These are phyloP conservation scores for Tinea trinotella DNA, from an alignment of 2,888 invertebrate species.

Conservation along the genomic window DNA sequence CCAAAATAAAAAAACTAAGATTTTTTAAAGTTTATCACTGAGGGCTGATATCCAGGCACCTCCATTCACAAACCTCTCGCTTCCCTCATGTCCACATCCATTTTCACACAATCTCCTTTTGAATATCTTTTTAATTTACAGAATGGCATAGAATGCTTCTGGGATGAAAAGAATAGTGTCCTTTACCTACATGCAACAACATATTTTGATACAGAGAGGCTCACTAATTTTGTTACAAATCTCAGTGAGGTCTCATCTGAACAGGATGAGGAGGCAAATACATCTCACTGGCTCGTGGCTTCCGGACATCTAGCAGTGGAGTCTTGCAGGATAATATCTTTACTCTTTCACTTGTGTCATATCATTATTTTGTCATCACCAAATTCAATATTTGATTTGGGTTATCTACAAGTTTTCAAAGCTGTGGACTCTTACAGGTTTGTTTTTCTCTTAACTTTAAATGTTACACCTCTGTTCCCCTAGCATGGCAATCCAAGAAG, in stretches of 20 bases:
- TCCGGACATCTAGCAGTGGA: slow-evolving; percentile 59
- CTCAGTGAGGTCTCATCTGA: slow-evolving; percentile 47
- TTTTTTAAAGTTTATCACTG: too few relatives aligned
- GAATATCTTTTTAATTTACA: slow-evolving; percentile 31
- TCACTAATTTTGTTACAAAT: slow-evolving; percentile 40
- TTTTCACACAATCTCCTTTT: background rate
- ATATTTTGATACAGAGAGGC: slow-evolving; percentile 49
- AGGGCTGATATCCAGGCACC: too few relatives aligned
- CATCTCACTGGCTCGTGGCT: slow-evolving; percentile 76
- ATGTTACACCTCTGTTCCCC: too few relatives aligned
- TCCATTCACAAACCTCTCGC: too few relatives aligned
- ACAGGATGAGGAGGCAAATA: slow-evolving; percentile 55
- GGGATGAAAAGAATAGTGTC: slow-evolving; percentile 63
- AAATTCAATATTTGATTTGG: slow-evolving; percentile 80
- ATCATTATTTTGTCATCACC: slow-evolving; percentile 73
- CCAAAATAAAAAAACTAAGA: too few relatives aligned
- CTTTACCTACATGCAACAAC: slow-evolving; percentile 71
- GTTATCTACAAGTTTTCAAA: slow-evolving; percentile 85
- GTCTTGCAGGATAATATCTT: slow-evolving; percentile 78
- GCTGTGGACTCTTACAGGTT: slow-evolving; percentile 85
- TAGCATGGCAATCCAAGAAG: too few relatives aligned
- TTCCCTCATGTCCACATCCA: too few relatives aligned
- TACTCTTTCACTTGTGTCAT: slow-evolving; percentile 86
- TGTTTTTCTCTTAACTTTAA: too few relatives aligned
- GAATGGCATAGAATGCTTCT: slow-evolving; percentile 73